These are phyloP conservation scores for Norana najaformis DNA, from an alignment of 2,888 invertebrate species.

Conservation along the genomic window DNA sequence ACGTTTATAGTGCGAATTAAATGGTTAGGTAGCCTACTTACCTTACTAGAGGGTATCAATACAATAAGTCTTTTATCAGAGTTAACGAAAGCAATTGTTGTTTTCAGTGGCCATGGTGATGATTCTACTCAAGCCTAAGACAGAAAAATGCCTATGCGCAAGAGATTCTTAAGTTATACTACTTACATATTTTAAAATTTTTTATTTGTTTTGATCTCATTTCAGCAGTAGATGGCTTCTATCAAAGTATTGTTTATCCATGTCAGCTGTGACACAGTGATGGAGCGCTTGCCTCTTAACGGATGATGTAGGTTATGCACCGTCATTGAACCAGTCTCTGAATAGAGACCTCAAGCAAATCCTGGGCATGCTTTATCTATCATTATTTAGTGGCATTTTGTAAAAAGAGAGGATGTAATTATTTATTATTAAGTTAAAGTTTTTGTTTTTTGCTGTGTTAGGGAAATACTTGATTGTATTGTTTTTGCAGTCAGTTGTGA, in stretches of 20 bases:
- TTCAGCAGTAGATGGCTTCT: neutral
- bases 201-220: conserved; percentile 6
- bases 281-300: too few relatives aligned
- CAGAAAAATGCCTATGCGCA: neutral
- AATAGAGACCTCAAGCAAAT: neutral
- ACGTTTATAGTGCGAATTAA: too few relatives aligned
- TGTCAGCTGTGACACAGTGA: neutral
- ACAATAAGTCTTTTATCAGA: too few relatives aligned
- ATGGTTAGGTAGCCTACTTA: too few relatives aligned
- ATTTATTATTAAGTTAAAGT: neutral
- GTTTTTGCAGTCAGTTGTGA: neutral
- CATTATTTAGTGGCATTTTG: neutral
- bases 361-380: neutral
- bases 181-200: neutral
- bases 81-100: neutral
- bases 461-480: neutral
- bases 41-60: too few relatives aligned
- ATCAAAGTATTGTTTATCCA: neutral
- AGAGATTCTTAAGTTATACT: neutral
- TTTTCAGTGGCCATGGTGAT: neutral
- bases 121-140: neutral
- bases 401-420: neutral
- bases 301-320: neutral
- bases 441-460: neutral
- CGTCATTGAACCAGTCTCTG: neutral